Conservation (phyloP, 2,888 invertebrate genomes). For the Acanthoscelides obtectus region DNA sequence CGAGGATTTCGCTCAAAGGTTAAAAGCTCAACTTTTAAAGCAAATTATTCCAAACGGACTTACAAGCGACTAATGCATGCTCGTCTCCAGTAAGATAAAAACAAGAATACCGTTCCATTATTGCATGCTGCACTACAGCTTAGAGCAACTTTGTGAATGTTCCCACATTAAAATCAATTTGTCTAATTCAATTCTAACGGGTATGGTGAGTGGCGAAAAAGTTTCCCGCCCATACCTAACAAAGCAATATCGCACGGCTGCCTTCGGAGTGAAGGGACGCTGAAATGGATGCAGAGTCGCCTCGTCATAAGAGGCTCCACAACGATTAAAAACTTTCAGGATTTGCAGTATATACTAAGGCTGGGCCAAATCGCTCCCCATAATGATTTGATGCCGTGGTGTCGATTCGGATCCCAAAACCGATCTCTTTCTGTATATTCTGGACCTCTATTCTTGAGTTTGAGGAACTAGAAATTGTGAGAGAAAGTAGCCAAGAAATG, state of each 20-base stretch:
- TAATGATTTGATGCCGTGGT: too few species aligned
- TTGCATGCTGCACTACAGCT: neutral
- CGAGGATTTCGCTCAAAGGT: too few species aligned
- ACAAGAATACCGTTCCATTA: neutral
- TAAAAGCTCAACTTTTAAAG: neutral
- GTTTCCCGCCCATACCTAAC: neutral
- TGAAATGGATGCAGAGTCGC: neutral
- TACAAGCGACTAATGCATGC: neutral
- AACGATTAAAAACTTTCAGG: too few species aligned
- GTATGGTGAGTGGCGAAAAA: neutral
- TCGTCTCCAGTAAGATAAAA: neutral
- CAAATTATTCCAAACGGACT: neutral
- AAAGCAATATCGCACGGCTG: neutral
- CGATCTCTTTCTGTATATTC: too few species aligned
- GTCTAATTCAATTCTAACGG: neutral
- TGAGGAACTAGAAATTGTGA: too few species aligned
- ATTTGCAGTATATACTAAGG: too few species aligned
- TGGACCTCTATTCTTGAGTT: too few species aligned
- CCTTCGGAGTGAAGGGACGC: neutral
- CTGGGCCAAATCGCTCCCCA: too few species aligned
- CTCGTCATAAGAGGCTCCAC: neutral
- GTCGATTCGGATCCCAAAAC: too few species aligned
- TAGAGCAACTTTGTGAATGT: neutral
- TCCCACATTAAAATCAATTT: neutral
- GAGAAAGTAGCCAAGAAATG: too few species aligned